A percentile compares a stretch with the other conserved stretches of the same genome.
phyloP scores from a whole-genome alignment of 2,797 vertebrate species.

The Pteronotus mesoamericanus region DNA sequence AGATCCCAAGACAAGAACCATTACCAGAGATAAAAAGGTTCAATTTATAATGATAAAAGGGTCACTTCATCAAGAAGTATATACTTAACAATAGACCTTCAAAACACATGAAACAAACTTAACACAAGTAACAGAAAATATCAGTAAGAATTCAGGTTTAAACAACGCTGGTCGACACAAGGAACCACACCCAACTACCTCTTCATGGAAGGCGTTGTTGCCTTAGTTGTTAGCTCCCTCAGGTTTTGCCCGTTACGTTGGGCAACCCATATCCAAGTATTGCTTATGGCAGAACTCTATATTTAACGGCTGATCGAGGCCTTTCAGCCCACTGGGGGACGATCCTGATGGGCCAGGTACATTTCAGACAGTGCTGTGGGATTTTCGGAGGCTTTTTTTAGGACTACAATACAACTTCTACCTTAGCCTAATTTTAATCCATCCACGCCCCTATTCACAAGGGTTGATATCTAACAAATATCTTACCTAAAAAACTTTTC shows the following conservation, averaged over 20 bases:
- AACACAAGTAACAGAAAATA: background rate
- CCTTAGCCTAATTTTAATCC: background rate
- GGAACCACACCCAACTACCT: background rate
- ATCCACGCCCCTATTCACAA: background rate
- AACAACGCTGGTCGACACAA: background rate
- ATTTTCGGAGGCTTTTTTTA: background rate
- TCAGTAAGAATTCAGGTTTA: background rate
- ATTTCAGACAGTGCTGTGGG: background rate
- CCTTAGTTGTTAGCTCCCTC: background rate
- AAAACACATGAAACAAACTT: background rate
- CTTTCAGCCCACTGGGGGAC: background rate
- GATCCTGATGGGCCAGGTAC: background rate
- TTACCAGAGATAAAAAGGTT: background rate
- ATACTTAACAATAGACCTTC: background rate
- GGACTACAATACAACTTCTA: background rate
- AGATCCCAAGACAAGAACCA: background rate
- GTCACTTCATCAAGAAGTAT: background rate
- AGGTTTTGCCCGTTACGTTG: background rate
- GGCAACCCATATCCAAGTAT: background rate
- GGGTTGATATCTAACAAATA: background rate
- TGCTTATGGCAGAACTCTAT: background rate
- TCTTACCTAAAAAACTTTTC: background rate
- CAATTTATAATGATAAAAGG: background rate
- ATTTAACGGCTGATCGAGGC: background rate
- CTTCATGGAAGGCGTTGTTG: background rate